Percentiles rank a stretch among this genome's conserved stretches.
Evolutionary conservation across 2,113 vertebrate species (phyloP).

Genomic region (Patagioenas fasciata): DNA sequence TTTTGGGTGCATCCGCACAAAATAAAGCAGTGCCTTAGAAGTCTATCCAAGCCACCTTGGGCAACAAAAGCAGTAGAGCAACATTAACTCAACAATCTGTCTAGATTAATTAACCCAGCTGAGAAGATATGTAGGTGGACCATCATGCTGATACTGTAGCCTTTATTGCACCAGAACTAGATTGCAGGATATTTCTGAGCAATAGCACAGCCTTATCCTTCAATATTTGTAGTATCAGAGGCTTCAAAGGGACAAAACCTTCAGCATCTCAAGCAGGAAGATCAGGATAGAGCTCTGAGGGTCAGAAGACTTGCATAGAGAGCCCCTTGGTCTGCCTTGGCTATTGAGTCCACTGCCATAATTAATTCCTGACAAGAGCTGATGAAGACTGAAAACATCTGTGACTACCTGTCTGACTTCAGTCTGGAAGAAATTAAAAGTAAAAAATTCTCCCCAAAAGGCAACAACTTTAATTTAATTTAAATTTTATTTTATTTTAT

Average conservation of each 20-base stretch:
- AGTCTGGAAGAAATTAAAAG: neutral
- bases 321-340: neutral
- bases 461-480: too few species aligned
- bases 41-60: neutral
- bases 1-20: neutral
- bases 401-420: neutral
- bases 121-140: neutral
- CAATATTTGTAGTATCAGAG: neutral
- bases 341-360: neutral
- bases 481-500: too few species aligned
- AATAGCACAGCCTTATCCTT: neutral
- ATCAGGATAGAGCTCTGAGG: neutral
- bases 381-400: neutral
- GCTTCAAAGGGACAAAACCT: neutral
- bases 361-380: neutral
- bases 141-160: neutral
- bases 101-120: neutral
- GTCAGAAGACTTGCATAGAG: neutral
- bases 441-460: neutral
- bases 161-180: neutral
- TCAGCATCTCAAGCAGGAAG: neutral
- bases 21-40: neutral
- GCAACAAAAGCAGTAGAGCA: neutral
- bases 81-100: neutral
- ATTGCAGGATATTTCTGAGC: neutral